Evolutionary conservation across 2,797 vertebrate species (phyloP).

Genomic region (Fistularia tabacaria): DNA sequence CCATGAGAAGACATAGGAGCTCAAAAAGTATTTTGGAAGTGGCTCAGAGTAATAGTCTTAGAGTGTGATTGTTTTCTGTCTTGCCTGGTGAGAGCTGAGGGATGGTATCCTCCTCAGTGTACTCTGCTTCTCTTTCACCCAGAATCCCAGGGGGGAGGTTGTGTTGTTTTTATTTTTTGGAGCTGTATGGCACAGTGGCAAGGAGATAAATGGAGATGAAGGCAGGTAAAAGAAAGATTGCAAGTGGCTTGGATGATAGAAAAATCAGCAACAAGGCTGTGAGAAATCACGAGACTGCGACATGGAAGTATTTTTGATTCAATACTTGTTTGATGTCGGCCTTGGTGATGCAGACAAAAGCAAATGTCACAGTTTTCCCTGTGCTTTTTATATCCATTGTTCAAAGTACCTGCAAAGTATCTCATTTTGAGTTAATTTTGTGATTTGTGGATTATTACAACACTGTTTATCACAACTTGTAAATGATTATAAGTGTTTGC

Average conservation of each 20-base stretch:
- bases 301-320: neutral
- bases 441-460: no score
- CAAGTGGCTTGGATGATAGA: neutral
- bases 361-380: no score
- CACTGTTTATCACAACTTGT: no score
- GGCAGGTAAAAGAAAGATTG: slow-evolving; percentile 28
- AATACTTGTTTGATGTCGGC: no score
- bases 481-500: neutral
- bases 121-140: slow-evolving; percentile 37
- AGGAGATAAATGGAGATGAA: slow-evolving; percentile 40
- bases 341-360: no score
- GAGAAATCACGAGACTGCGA: slow-evolving; percentile 3
- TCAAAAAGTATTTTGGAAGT: slow-evolving; percentile 10
- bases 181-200: slow-evolving; percentile 8
- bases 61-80: slow-evolving; percentile 13
- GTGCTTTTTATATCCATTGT: no score
- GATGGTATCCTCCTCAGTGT: slow-evolving; percentile 9
- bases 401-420: no score
- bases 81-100: slow-evolving; percentile 19
- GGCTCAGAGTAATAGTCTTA: neutral
- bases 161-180: slow-evolving; percentile 18
- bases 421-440: no score
- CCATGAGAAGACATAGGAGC: slow-evolving; percentile 2
- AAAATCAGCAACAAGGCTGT: slow-evolving; percentile 18
- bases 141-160: slow-evolving; percentile 25